Percentiles rank a stretch among this genome's conserved stretches.
Evolutionary conservation across 1,140 invertebrate species (phyloP).

Genomic region (Lepidurus arcticus): DNA sequence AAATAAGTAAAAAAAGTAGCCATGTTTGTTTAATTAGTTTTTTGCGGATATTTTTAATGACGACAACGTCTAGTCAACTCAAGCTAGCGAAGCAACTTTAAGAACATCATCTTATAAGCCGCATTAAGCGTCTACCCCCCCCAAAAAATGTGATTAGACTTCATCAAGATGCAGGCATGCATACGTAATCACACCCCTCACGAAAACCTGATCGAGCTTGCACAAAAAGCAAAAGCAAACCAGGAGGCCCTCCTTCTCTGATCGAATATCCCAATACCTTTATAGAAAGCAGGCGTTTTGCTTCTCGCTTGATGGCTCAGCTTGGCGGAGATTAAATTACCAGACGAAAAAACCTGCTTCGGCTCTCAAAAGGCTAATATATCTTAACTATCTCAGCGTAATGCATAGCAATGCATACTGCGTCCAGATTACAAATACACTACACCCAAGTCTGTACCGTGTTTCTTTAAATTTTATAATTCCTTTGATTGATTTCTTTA

Average conservation of each 20-base stretch:
- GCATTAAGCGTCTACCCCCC: no score
- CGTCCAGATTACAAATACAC: background rate
- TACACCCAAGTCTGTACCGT: background rate
- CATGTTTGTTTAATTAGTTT: slow-evolving; percentile 7
- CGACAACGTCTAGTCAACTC: background rate
- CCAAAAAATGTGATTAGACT: background rate
- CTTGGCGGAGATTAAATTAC: background rate
- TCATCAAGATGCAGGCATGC: slow-evolving; percentile 21
- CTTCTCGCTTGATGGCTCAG: slow-evolving; percentile 18
- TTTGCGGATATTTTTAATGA: background rate
- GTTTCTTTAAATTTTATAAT: no score
- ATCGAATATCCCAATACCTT: slow-evolving; percentile 6
- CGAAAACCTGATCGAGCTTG: slow-evolving; percentile 9
- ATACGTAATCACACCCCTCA: slow-evolving; percentile 18
- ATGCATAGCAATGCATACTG: background rate
- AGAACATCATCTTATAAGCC: background rate
- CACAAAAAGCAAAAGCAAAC: background rate
- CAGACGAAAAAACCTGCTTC: background rate
- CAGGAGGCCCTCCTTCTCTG: background rate
- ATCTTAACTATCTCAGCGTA: background rate
- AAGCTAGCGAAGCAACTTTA: background rate
- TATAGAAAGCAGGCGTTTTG: background rate
- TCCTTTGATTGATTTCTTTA: no score
- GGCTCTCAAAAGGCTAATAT: background rate
- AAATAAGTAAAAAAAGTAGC: background rate